These are phyloP conservation scores for Chromis chromis DNA, from an alignment of 2,797 vertebrate genomes.

Conservation along the genomic window DNA sequence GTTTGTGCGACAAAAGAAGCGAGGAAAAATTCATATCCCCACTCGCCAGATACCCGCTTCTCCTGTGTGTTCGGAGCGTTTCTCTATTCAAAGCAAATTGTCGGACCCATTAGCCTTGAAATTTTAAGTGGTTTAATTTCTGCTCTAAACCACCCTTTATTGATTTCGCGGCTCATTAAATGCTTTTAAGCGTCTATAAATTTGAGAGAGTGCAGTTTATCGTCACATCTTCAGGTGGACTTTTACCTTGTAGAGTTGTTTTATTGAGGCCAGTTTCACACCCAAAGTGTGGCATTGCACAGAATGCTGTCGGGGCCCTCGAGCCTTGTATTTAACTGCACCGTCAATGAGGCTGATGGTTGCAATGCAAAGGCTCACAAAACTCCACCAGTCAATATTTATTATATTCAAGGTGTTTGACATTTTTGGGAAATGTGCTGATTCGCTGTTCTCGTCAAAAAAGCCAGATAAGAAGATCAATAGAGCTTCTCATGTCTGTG, in stretches of 20 bases:
- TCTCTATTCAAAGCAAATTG: constrained; percentile 33
- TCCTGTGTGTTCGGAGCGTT: constrained; percentile 28
- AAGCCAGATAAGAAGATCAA: neutral
- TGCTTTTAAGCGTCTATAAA: constrained; percentile 42
- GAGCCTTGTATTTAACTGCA: neutral
- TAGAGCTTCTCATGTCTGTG: neutral
- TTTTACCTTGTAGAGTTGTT: constrained; percentile 4
- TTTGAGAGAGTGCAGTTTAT: constrained; percentile 17
- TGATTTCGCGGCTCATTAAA: constrained; percentile 62
- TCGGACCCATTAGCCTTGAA: constrained; percentile 44
- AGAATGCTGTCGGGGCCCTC: neutral
- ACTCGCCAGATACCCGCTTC: neutral
- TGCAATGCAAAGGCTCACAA: neutral
- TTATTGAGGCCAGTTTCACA: constrained; percentile 22
- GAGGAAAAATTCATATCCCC: too few species aligned
- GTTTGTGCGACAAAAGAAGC: neutral
- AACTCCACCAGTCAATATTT: neutral
- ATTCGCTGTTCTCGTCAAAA: neutral
- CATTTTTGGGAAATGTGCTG: neutral
- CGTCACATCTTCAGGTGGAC: constrained; percentile 14
- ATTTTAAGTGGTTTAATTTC: constrained; percentile 45
- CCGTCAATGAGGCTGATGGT: neutral
- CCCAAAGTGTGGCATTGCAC: neutral
- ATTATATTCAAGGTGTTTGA: neutral
- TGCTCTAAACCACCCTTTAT: constrained; percentile 51